Evolutionary conservation across 2,888 invertebrate genomes (phyloP).

Genomic region (Leptopilina myrica): DNA sequence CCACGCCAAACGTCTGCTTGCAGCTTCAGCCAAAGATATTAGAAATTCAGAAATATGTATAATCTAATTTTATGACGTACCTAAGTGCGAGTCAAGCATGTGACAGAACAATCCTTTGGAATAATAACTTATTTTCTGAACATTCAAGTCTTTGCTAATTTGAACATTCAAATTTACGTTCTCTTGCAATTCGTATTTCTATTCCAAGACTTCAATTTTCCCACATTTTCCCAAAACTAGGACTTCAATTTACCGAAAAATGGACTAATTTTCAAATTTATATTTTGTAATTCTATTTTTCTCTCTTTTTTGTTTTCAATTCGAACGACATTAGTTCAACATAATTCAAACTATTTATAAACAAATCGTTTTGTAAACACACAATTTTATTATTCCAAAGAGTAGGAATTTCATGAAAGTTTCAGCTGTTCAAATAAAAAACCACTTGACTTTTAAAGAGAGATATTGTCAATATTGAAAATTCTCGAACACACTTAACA

Average conservation of each 20-base stretch:
- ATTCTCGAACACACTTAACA: neutral
- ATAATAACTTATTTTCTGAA: constrained; percentile 31
- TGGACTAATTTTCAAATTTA: neutral
- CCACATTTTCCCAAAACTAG: too few relatives aligned
- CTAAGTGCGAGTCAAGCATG: constrained; percentile 23
- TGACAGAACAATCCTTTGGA: constrained; percentile 13
- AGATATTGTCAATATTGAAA: neutral
- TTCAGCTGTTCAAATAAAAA: neutral
- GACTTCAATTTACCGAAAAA: neutral
- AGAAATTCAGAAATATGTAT: constrained; percentile 53
- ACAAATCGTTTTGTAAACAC: constrained; percentile 3
- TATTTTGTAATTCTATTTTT: neutral
- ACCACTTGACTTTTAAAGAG: neutral
- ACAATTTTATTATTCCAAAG: neutral
- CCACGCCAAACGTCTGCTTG: constrained; percentile 63
- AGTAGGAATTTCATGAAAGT: neutral
- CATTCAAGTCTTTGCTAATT: neutral
- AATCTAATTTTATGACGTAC: constrained; percentile 51
- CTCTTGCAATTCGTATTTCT: neutral
- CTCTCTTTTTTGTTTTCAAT: neutral
- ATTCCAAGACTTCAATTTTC: too few relatives aligned
- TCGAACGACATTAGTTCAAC: neutral
- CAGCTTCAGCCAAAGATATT: constrained; percentile 52
- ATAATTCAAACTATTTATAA: constrained; percentile 9
- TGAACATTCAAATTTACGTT: neutral